Evolutionary conservation across 2,888 invertebrate species (phyloP).

Genomic region (Cantharis nigra): DNA sequence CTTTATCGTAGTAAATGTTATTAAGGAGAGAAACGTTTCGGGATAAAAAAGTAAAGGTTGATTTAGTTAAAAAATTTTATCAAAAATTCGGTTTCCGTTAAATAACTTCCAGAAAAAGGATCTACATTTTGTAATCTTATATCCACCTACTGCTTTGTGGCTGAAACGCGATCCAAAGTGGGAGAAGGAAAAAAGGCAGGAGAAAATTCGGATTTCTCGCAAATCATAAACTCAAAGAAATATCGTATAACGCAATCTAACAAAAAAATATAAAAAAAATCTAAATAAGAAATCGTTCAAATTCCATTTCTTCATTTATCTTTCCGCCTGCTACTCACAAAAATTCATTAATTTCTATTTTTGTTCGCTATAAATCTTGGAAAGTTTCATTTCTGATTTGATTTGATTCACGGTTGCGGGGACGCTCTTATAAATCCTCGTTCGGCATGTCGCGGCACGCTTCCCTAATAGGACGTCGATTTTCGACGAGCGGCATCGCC

Average conservation of each 20-base stretch:
- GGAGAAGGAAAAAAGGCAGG: background rate
- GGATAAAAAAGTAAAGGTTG: background rate
- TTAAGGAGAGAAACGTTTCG: background rate
- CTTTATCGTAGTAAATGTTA: background rate
- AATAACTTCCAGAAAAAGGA: background rate
- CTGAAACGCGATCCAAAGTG: conserved; percentile 18
- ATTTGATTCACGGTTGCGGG: conserved; percentile 36
- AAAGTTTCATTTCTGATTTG: conserved; percentile 46
- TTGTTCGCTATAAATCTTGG: conserved; percentile 44
- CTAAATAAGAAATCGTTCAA: conserved; percentile 30
- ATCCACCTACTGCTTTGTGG: conserved; percentile 7
- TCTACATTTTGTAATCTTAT: conserved; percentile 9
- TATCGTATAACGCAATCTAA: conserved; percentile 15
- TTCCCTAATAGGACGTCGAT: conserved; percentile 40
- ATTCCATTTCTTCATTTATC: conserved; percentile 31
- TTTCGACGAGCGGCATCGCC: conserved; percentile 23
- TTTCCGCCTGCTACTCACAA: conserved; percentile 27
- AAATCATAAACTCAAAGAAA: conserved; percentile 24
- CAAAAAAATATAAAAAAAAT: conserved; percentile 15
- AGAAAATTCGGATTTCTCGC: conserved; percentile 22
- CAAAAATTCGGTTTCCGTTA: background rate
- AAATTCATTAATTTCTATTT: conserved; percentile 49
- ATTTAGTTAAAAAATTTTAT: background rate
- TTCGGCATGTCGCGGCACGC: conserved; percentile 50
- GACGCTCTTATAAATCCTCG: conserved; percentile 45